phyloP scores from a whole-genome alignment of 2,888 invertebrate genomes.

The Latrodectus hesperus region DNA sequence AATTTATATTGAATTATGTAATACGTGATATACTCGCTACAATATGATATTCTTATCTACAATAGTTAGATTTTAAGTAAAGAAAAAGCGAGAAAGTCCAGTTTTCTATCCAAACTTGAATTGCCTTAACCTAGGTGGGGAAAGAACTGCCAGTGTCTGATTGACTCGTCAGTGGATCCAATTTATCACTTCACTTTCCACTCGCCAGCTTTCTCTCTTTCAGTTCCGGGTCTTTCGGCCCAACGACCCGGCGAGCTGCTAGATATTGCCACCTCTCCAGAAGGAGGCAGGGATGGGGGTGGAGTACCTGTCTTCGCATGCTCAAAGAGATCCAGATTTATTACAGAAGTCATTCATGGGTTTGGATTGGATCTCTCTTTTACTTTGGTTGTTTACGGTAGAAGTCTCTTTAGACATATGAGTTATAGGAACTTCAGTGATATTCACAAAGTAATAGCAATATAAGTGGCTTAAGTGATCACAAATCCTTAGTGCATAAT shows the following conservation, averaged over 20 bases:
- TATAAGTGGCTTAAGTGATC: no score
- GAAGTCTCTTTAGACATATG: background rate
- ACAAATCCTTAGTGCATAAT: no score
- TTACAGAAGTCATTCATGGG: constrained; percentile 4
- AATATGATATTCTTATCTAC: no score
- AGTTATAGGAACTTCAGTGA: no score
- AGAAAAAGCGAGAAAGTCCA: no score
- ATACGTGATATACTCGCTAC: no score
- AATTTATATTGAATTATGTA: no score
- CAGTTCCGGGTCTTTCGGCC: background rate
- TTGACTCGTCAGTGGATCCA: background rate
- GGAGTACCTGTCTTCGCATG: constrained; percentile 3
- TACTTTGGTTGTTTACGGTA: background rate
- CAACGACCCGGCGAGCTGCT: background rate
- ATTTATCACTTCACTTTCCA: constrained; percentile 15
- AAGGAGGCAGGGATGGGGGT: background rate
- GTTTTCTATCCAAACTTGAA: background rate
- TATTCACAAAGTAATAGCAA: no score
- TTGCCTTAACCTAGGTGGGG: constrained; percentile 9
- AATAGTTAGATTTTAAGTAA: no score
- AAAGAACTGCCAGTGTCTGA: constrained; percentile 3
- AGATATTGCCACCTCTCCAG: background rate
- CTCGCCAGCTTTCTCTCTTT: background rate
- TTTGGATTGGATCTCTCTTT: background rate
- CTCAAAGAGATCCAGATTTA: constrained; percentile 3